A percentile compares a stretch with the other conserved stretches of the same genome.
Conservation (phyloP, 2,888 invertebrate species). For the Acheta domesticus region DNA sequence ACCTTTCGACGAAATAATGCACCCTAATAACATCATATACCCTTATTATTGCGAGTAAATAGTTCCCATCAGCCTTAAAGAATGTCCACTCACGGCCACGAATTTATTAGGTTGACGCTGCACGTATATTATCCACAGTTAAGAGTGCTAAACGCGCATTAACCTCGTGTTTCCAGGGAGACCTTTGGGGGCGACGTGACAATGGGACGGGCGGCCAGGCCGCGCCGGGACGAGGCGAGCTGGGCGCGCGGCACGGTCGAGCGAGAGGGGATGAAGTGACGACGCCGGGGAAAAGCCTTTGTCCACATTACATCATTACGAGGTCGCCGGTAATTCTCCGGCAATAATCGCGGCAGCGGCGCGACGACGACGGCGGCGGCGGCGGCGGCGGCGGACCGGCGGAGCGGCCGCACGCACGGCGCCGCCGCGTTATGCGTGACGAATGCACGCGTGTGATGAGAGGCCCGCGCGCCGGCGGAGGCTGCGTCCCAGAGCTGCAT, state of each 20-base stretch:
- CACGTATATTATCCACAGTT: not conserved
- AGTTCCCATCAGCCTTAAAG: not conserved
- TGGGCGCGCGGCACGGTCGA: no score
- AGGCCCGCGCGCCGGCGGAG: not conserved
- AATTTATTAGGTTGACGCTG: slow-evolving; percentile 3
- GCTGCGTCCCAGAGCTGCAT: no score
- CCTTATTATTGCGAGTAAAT: not conserved
- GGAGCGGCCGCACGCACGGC: not conserved
- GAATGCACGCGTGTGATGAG: slow-evolving; percentile 2
- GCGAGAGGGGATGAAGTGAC: not conserved
- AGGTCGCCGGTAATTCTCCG: slow-evolving; percentile 3
- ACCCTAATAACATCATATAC: not conserved
- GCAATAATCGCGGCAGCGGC: not conserved
- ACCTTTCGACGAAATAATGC: not conserved
- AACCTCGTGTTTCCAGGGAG: not conserved
- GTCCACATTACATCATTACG: slow-evolving; percentile 6
- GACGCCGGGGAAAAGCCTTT: not conserved
- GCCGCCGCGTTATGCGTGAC: not conserved
- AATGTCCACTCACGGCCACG: not conserved
- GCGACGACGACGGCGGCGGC: not conserved
- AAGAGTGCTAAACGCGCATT: not conserved
- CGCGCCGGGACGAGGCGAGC: no score
- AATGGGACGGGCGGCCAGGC: not conserved
- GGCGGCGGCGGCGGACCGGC: not conserved
- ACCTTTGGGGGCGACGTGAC: not conserved